phyloP scores from a whole-genome alignment of 2,888 invertebrate species.

The Cataglyphis rosenhaueri region DNA sequence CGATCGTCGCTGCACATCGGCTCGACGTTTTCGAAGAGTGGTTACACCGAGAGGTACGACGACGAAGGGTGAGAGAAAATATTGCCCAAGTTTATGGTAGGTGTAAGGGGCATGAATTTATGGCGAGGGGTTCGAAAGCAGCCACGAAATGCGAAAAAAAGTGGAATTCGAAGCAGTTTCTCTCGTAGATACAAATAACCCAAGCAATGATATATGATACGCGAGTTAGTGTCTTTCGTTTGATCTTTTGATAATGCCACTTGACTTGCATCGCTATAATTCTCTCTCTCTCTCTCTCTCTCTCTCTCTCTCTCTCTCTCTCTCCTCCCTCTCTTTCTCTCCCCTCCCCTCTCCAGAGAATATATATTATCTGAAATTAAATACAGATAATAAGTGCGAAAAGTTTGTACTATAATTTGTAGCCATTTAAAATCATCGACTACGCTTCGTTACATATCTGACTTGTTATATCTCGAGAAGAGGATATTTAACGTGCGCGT shows the following conservation, averaged over 20 bases:
- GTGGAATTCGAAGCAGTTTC: slow-evolving; percentile 51
- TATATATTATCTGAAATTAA: slow-evolving; percentile 3
- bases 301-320: neutral
- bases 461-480: neutral
- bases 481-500: neutral
- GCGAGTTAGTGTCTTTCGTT: slow-evolving; percentile 43
- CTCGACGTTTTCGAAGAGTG: slow-evolving; percentile 55
- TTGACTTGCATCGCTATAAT: slow-evolving; percentile 33
- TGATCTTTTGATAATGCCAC: slow-evolving; percentile 47
- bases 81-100: slow-evolving; percentile 66
- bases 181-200: slow-evolving; percentile 69
- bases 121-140: slow-evolving; percentile 51
- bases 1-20: slow-evolving; percentile 47
- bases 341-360: neutral
- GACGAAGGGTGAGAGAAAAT: slow-evolving; percentile 60
- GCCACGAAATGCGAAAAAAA: slow-evolving; percentile 51
- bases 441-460: neutral
- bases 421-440: slow-evolving; percentile 26
- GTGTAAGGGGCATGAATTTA: slow-evolving; percentile 70
- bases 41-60: slow-evolving; percentile 49
- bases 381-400: slow-evolving; percentile 30
- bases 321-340: too few relatives aligned
- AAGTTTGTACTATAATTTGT: slow-evolving; percentile 27
- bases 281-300: neutral
- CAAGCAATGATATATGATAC: slow-evolving; percentile 48